These are phyloP conservation scores for Dicyrtoma fusca DNA, from an alignment of 2,888 invertebrate species.

Conservation along the genomic window DNA sequence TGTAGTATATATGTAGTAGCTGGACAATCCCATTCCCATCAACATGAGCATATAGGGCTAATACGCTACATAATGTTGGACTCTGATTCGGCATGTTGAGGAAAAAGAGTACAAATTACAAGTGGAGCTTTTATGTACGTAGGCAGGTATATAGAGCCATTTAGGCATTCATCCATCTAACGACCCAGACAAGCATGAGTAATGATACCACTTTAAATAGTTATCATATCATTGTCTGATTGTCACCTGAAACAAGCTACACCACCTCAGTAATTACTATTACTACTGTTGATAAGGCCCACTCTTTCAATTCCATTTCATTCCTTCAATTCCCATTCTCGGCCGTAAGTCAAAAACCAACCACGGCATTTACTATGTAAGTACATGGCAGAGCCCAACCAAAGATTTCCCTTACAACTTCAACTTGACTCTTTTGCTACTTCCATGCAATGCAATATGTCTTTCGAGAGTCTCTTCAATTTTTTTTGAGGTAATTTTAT, in stretches of 20 bases:
- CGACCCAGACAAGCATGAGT: background rate
- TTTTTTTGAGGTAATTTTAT: too few relatives aligned
- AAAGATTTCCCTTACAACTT: too few relatives aligned
- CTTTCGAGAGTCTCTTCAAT: too few relatives aligned
- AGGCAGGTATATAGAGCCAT: background rate
- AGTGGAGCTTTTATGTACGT: background rate
- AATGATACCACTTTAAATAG: conserved; percentile 14
- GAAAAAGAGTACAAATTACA: background rate
- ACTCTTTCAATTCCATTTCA: background rate
- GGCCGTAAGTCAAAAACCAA: background rate
- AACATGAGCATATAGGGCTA: too few relatives aligned
- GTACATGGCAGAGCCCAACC: background rate
- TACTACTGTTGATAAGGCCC: background rate
- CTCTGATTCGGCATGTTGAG: background rate
- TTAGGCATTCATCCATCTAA: background rate
- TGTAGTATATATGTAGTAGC: too few relatives aligned
- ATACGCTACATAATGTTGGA: background rate
- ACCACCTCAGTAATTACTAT: conserved; percentile 11
- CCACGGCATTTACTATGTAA: too few relatives aligned
- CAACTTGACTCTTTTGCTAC: too few relatives aligned
- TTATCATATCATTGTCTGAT: conserved; percentile 14
- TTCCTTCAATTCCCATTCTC: conserved; percentile 3
- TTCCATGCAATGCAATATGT: too few relatives aligned
- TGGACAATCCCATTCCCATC: too few relatives aligned
- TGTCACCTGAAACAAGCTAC: conserved; percentile 15